A percentile compares a stretch with the other conserved stretches of the same genome.
These are phyloP conservation scores for Nesometra sesokonis DNA, from an alignment of 35 echinoderm and acorn worm species.

Conservation along the genomic window DNA sequence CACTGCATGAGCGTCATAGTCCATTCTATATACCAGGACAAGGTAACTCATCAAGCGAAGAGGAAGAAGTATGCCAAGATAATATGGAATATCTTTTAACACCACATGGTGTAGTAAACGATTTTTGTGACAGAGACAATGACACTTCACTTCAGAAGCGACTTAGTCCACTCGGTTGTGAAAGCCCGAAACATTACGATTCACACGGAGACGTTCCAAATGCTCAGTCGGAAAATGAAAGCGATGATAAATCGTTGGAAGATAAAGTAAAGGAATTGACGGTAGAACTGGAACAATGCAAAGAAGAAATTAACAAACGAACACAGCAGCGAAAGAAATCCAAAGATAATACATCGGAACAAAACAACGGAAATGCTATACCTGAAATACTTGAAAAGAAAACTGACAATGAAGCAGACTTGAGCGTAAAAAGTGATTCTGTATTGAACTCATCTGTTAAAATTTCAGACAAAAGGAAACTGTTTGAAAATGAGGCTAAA, in stretches of 20 bases:
- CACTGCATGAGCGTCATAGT: slow-evolving; percentile 36
- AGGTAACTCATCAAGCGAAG: slow-evolving; percentile 3
- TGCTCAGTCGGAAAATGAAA: neutral
- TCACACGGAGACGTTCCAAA: neutral
- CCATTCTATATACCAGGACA: slow-evolving; percentile 53
- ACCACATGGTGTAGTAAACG: neutral
- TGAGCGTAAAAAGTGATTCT: neutral
- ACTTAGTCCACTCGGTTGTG: slow-evolving; percentile 59
- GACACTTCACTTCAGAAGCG: slow-evolving; percentile 32
- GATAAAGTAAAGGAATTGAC: neutral
- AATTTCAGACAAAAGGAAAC: neutral
- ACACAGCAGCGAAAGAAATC: neutral
- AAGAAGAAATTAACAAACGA: neutral
- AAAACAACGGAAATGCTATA: neutral
- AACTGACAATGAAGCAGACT: neutral
- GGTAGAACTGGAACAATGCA: neutral
- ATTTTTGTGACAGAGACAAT: slow-evolving; percentile 37
- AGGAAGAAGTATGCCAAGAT: slow-evolving; percentile 29
- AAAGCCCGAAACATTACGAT: slow-evolving; percentile 31
- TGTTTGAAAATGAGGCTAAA: neutral
- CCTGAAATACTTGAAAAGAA: neutral
- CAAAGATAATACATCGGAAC: neutral
- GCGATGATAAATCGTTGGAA: neutral
- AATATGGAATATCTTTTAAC: neutral
- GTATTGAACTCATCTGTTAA: neutral